These are phyloP conservation scores for Eucriotettix oculatus DNA, from an alignment of 2,888 invertebrate genomes.

Conservation along the genomic window DNA sequence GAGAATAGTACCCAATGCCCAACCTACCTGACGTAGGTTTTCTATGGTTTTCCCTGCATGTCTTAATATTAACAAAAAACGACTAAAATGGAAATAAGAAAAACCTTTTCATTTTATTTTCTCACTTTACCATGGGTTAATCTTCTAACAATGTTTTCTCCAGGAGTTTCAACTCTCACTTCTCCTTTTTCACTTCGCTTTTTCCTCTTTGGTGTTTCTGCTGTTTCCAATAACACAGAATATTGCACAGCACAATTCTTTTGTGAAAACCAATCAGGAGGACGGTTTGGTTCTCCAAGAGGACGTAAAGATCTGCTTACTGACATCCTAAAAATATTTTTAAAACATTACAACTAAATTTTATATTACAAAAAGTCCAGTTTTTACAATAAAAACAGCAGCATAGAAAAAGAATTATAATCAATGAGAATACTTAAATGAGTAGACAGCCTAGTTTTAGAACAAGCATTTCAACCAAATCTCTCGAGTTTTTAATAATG, in stretches of 20 bases:
- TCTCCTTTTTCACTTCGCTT: conserved; percentile 43
- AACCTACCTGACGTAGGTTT: too few relatives aligned
- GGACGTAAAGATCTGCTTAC: conserved; percentile 66
- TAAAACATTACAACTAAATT: neutral
- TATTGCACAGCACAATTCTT: conserved; percentile 84
- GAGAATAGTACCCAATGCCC: too few relatives aligned
- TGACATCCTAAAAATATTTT: conserved; percentile 44
- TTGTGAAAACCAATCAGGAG: conserved; percentile 77
- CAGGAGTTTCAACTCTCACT: conserved; percentile 45
- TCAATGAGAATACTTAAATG: too few relatives aligned
- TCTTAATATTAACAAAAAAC: too few relatives aligned
- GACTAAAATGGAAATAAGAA: too few relatives aligned
- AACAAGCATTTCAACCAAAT: too few relatives aligned
- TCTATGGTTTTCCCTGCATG: too few relatives aligned
- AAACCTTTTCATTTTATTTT: neutral
- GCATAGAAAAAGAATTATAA: too few relatives aligned
- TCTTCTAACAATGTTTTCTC: conserved; percentile 59
- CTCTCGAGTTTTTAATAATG: too few relatives aligned
- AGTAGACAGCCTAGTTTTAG: too few relatives aligned
- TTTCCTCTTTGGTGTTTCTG: conserved; percentile 71
- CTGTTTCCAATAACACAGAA: conserved; percentile 59
- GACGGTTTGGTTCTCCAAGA: conserved; percentile 57
- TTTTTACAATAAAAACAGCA: too few relatives aligned
- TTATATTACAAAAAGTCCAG: too few relatives aligned
- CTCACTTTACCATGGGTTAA: conserved; percentile 42